Evolutionary conservation across 2,888 invertebrate genomes (phyloP).

Genomic region (Troilus luridus): DNA sequence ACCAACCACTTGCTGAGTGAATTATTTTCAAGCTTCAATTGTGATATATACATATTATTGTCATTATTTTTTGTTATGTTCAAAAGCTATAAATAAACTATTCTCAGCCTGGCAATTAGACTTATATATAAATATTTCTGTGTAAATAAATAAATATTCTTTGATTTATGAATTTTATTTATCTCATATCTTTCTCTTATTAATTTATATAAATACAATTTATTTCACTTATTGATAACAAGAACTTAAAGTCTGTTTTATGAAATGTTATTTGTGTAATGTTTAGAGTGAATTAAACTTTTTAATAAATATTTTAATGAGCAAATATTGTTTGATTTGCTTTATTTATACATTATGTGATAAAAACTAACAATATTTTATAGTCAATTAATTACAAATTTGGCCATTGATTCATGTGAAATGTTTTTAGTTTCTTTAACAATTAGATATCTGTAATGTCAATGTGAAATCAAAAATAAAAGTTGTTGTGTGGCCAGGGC

Average conservation of each 20-base stretch:
- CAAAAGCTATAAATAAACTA: constrained; percentile 50
- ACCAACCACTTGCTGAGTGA: constrained; percentile 57
- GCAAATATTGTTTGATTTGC: constrained; percentile 52
- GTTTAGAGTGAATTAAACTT: constrained; percentile 14
- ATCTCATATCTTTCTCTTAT: neutral
- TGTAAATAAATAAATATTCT: constrained; percentile 55
- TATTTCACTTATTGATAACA: neutral
- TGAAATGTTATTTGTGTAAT: constrained; percentile 28
- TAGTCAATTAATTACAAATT: constrained; percentile 59
- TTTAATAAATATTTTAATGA: constrained; percentile 9
- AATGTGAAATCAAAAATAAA: constrained; percentile 55
- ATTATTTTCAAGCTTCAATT: constrained; percentile 46
- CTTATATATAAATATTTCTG: constrained; percentile 48
- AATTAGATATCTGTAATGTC: constrained; percentile 51
- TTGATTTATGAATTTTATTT: constrained; percentile 34
- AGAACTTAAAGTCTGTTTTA: neutral
- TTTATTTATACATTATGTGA: constrained; percentile 58
- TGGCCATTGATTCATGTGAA: constrained; percentile 58
- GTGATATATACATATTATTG: constrained; percentile 43
- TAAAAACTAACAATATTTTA: constrained; percentile 54
- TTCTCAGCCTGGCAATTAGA: constrained; percentile 45
- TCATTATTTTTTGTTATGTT: constrained; percentile 48
- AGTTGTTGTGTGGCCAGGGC: constrained; percentile 58
- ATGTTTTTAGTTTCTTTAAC: constrained; percentile 48
- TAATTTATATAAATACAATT: constrained; percentile 33